A percentile compares a stretch with the other conserved stretches of the same genome.
Conservation (phyloP, 2,888 invertebrate species). For the Nomada lathburiana region DNA sequence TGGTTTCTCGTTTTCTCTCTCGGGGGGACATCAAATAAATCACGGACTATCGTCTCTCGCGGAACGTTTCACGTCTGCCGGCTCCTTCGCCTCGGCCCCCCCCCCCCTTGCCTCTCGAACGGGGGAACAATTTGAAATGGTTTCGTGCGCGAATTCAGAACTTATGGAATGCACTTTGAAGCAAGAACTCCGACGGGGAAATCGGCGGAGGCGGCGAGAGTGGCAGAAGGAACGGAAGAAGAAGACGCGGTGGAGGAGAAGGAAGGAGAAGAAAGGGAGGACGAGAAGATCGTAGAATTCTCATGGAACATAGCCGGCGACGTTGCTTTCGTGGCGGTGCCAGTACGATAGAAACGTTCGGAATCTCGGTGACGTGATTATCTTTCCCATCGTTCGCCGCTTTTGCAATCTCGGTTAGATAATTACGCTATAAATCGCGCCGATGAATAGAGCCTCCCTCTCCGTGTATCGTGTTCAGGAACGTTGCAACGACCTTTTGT, state of each 20-base stretch:
- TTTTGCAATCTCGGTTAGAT: conserved; percentile 67
- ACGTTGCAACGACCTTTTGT: conserved; percentile 59
- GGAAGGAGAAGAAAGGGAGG: neutral
- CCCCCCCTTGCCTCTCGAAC: conserved; percentile 22
- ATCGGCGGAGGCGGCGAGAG: neutral
- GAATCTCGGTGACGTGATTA: conserved; percentile 72
- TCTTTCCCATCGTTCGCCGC: conserved; percentile 67
- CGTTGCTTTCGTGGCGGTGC: conserved; percentile 43
- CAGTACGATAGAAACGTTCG: conserved; percentile 68
- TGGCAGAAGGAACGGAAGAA: neutral
- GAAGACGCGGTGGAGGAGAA: neutral
- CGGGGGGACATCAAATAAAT: conserved; percentile 67
- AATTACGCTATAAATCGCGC: conserved; percentile 70
- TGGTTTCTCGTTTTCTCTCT: conserved; percentile 61
- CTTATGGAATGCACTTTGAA: conserved; percentile 66
- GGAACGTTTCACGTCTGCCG: conserved; percentile 51
- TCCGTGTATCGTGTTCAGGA: conserved; percentile 50
- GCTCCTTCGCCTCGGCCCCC: conserved; percentile 30
- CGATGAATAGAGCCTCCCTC: conserved; percentile 66
- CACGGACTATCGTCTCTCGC: conserved; percentile 65
- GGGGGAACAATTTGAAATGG: conserved; percentile 62
- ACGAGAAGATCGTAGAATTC: conserved; percentile 36
- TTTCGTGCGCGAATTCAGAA: conserved; percentile 64
- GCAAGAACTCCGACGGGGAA: conserved; percentile 35
- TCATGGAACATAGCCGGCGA: conserved; percentile 35